Conservation (phyloP, 30 jellyfish, hydroid and myxozoan species). For the Turritopsis dohrnii region DNA sequence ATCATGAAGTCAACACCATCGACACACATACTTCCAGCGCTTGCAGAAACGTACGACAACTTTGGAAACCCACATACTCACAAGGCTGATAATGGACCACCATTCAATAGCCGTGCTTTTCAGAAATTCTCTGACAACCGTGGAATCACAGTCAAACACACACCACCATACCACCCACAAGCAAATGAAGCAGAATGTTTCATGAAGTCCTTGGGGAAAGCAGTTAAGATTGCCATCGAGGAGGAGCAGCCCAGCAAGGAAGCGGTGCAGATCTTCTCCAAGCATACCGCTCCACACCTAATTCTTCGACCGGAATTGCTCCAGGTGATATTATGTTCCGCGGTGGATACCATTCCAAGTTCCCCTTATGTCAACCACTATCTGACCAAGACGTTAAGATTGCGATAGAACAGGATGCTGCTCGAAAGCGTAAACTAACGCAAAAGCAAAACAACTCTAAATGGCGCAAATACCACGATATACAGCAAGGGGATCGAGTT, state of each 20-base stretch:
- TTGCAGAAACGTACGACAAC: constrained; percentile 21
- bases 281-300: constrained; percentile 30
- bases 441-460: too few species aligned
- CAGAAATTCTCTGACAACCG: constrained; percentile 18
- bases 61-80: constrained; percentile 45
- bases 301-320: constrained; percentile 37
- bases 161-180: constrained; percentile 46
- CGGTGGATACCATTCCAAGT: constrained; percentile 27
- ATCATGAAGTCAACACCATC: constrained; percentile 35
- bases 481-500: too few species aligned
- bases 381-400: too few species aligned
- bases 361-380: too few species aligned
- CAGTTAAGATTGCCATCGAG: constrained; percentile 20
- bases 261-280: constrained; percentile 16
- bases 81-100: constrained; percentile 55
- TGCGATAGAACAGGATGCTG: too few species aligned
- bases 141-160: constrained; percentile 24
- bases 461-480: too few species aligned
- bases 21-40: constrained; percentile 34
- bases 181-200: constrained; percentile 42
- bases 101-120: constrained; percentile 25
- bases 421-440: too few species aligned
- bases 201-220: constrained; percentile 52
- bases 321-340: constrained; percentile 46
- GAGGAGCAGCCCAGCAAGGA: neutral